Percentiles rank a stretch among this genome's conserved stretches.
These are phyloP conservation scores for Neopelma chrysocephalum DNA, from an alignment of 2,797 vertebrate genomes.

Conservation along the genomic window DNA sequence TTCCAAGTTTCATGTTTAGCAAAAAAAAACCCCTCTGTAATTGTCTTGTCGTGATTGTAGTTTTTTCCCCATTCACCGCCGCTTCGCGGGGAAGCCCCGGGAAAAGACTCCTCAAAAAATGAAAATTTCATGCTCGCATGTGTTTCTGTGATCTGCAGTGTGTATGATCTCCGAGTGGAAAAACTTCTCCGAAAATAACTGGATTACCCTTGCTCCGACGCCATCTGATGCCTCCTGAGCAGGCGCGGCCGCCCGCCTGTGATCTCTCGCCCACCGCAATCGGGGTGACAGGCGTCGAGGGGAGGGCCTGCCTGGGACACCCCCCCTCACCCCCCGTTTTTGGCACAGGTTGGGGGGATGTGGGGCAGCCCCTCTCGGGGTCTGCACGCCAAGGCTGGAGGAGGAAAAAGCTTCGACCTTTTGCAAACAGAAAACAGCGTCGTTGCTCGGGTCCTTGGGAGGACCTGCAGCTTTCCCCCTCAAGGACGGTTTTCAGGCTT, in stretches of 20 bases:
- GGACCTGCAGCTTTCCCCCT: not conserved
- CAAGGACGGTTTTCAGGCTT: not conserved
- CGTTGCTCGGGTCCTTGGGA: not conserved
- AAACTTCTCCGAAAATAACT: conserved; percentile 84
- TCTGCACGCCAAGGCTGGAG: not conserved
- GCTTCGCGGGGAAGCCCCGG: conserved; percentile 74
- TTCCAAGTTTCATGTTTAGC: conserved; percentile 59
- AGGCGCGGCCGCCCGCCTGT: conserved; percentile 74
- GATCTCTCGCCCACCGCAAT: conserved; percentile 80
- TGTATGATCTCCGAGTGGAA: conserved; percentile 84
- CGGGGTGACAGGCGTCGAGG: conserved; percentile 80
- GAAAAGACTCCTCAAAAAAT: conserved; percentile 80
- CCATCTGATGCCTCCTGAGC: conserved; percentile 78
- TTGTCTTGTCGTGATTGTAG: conserved; percentile 75
- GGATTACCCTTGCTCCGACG: conserved; percentile 80
- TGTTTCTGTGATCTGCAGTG: conserved; percentile 83
- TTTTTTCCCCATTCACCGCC: conserved; percentile 56
- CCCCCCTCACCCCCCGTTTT: conserved; percentile 57
- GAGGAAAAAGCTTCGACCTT: conserved; percentile 56
- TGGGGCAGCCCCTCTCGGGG: not conserved
- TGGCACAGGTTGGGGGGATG: not conserved
- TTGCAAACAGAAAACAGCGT: conserved; percentile 20
- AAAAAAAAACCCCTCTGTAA: conserved; percentile 59
- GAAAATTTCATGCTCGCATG: conserved; percentile 85
- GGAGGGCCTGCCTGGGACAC: conserved; percentile 73